Conservation (phyloP, 2,888 invertebrate genomes). For the Pristionchus maxplancki region DNA sequence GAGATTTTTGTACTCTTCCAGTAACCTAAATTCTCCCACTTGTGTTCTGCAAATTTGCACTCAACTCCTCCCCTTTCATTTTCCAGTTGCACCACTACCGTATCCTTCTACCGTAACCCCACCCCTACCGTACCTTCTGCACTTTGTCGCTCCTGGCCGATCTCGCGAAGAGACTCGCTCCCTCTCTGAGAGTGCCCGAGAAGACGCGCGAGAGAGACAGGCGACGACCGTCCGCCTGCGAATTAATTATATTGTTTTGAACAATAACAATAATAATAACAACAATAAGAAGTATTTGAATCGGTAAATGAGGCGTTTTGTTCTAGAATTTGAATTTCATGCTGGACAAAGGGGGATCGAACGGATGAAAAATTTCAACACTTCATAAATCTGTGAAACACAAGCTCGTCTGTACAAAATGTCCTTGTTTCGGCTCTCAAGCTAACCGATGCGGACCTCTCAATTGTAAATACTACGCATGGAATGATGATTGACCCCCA, state of each 20-base stretch:
- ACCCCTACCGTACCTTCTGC: not conserved
- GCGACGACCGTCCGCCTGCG: constrained; percentile 82
- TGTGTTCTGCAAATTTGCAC: not conserved
- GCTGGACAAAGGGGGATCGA: no score
- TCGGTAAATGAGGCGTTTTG: no score
- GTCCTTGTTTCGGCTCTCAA: no score
- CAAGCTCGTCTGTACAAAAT: no score
- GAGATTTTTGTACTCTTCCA: no score
- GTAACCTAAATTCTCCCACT: no score
- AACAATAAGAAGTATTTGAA: no score
- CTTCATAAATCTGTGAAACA: not conserved
- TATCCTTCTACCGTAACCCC: not conserved
- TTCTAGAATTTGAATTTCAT: no score
- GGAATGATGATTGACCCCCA: no score
- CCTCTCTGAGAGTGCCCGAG: constrained; percentile 88
- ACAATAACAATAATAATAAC: not conserved
- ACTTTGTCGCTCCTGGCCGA: constrained; percentile 86
- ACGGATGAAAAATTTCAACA: not conserved
- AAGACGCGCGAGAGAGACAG: constrained; percentile 94
- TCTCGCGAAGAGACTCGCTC: constrained; percentile 88
- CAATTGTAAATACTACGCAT: no score
- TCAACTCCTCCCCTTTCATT: not conserved
- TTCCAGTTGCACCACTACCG: not conserved
- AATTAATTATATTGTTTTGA: no score
- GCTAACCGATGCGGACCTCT: no score